A percentile compares a stretch with the other conserved stretches of the same genome.
Evolutionary conservation across 1,140 invertebrate genomes (phyloP).

Genomic region (Anthonomus grandis): DNA sequence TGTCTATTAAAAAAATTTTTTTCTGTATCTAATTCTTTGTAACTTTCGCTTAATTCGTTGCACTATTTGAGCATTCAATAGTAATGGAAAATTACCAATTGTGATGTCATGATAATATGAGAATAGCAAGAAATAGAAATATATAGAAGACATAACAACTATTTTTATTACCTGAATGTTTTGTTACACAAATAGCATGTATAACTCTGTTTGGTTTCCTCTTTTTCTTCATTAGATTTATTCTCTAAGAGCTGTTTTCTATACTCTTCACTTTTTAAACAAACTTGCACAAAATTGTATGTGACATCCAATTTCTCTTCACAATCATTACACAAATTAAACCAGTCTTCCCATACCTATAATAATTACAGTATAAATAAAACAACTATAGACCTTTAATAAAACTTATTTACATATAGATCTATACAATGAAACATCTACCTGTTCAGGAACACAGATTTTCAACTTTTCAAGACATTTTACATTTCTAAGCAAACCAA

Average conservation of each 20-base stretch:
- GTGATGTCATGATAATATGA: no score
- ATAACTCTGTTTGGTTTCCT: slow-evolving; percentile 4
- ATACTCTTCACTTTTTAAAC: slow-evolving; percentile 24
- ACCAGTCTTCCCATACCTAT: slow-evolving; percentile 21
- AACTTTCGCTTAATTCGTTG: no score
- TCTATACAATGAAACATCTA: slow-evolving; percentile 5
- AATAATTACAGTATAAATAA: slow-evolving; percentile 1
- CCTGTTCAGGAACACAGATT: slow-evolving; percentile 22
- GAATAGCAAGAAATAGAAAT: not conserved
- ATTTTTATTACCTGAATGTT: slow-evolving; percentile 17
- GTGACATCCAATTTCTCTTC: slow-evolving; percentile 20
- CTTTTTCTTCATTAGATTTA: not conserved
- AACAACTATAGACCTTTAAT: not conserved
- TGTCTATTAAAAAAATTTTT: not conserved
- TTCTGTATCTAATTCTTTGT: no score
- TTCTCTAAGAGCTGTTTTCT: slow-evolving; percentile 14
- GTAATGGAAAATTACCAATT: no score
- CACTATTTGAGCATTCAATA: not conserved
- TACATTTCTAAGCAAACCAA: not conserved
- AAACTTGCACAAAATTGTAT: slow-evolving; percentile 24
- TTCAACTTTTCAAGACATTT: slow-evolving; percentile 20
- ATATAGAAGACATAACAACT: not conserved
- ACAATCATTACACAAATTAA: slow-evolving; percentile 24
- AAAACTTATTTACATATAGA: no score
- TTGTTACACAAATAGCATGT: slow-evolving; percentile 27